These are phyloP conservation scores for Miltochrista miniata DNA, from an alignment of 2,888 invertebrate species.

Conservation along the genomic window DNA sequence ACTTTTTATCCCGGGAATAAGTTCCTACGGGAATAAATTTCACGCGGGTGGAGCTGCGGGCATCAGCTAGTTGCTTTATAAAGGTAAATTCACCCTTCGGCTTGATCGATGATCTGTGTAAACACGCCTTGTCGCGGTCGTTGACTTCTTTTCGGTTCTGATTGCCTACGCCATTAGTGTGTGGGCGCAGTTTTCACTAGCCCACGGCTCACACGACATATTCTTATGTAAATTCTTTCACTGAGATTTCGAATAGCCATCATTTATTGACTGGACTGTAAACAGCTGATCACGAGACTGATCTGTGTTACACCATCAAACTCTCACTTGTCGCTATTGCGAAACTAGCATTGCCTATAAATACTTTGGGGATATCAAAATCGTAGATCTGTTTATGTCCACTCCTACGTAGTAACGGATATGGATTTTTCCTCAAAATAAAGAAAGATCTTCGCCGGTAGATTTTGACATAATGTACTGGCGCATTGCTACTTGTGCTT, in stretches of 20 bases:
- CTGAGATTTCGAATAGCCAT: slow-evolving; percentile 7
- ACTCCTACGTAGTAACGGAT: not conserved
- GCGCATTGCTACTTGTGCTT: not conserved
- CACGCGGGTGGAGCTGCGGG: too few relatives aligned
- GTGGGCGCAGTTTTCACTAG: slow-evolving; percentile 40
- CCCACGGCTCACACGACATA: slow-evolving; percentile 39
- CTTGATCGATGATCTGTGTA: slow-evolving; percentile 38
- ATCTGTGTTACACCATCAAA: slow-evolving; percentile 2
- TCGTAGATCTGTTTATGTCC: not conserved
- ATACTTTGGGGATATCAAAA: not conserved
- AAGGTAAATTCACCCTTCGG: slow-evolving; percentile 22
- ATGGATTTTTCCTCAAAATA: not conserved
- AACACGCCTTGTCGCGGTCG: slow-evolving; percentile 43
- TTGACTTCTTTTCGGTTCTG: slow-evolving; percentile 43
- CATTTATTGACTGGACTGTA: slow-evolving; percentile 5
- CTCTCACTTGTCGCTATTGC: slow-evolving; percentile 7
- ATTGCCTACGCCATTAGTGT: slow-evolving; percentile 39
- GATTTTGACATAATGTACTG: not conserved
- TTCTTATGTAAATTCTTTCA: slow-evolving; percentile 28
- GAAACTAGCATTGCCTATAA: not conserved
- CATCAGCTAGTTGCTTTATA: not conserved
- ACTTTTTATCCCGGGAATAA: too few relatives aligned
- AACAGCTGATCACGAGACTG: not conserved
- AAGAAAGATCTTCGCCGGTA: not conserved
- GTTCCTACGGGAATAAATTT: too few relatives aligned